Conservation (phyloP, 30 jellyfish, hydroid and myxozoan species). For the Chrysaora quinquecirrha region DNA sequence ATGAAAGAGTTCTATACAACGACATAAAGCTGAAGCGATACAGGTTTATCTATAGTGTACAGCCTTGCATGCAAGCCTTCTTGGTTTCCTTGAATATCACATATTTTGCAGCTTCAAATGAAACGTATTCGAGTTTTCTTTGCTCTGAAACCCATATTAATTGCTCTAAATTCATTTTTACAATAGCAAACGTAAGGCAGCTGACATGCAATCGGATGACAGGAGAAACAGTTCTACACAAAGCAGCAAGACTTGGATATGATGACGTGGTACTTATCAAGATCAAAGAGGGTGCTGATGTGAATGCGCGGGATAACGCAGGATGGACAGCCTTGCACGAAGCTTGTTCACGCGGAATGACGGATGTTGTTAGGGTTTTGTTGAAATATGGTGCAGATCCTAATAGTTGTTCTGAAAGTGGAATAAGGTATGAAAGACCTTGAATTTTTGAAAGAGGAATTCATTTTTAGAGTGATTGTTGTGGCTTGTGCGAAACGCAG, state of each 20-base stretch:
- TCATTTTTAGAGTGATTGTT: no score
- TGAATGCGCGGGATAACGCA: conserved; percentile 91
- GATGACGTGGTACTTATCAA: conserved; percentile 69
- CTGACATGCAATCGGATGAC: conserved; percentile 85
- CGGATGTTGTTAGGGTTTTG: conserved; percentile 72
- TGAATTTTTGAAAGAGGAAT: no score
- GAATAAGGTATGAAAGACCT: conserved; percentile 70
- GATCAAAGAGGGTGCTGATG: conserved; percentile 85
- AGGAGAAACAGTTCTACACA: conserved; percentile 95
- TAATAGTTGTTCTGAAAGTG: conserved; percentile 82
- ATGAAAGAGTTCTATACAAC: no score
- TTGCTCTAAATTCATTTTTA: no score
- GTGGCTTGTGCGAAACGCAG: no score
- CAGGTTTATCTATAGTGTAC: no score
- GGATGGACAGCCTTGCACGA: conserved; percentile 99
- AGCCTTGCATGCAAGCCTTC: no score
- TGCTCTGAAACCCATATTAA: no score
- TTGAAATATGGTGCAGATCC: conserved; percentile 95
- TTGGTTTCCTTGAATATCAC: no score
- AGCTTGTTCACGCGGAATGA: conserved; percentile 91
- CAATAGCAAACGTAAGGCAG: conserved; percentile 45
- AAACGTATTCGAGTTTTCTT: no score
- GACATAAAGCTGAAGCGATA: no score
- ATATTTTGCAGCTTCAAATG: no score
- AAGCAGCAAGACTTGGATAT: conserved; percentile 97